Conservation (phyloP, 2,888 invertebrate species). For the Meandrusa payeni region DNA sequence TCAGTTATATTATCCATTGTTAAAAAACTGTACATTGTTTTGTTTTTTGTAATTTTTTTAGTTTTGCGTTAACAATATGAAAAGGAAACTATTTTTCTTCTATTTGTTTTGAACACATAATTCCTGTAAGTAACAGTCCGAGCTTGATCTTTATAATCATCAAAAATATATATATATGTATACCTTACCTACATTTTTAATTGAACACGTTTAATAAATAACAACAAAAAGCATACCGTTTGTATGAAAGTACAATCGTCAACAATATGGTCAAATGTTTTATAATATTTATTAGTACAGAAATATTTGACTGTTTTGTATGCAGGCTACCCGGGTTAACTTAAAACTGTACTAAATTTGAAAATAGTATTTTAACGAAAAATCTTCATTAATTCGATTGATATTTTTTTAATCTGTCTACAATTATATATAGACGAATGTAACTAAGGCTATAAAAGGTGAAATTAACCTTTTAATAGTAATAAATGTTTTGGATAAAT, state of each 20-base stretch:
- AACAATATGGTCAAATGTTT: conserved; percentile 10
- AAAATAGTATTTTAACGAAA: no score
- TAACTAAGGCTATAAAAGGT: no score
- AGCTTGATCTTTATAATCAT: conserved; percentile 42
- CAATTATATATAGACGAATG: no score
- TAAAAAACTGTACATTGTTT: conserved; percentile 21
- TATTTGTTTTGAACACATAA: conserved; percentile 66
- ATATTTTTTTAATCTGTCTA: no score
- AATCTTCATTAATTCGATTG: no score
- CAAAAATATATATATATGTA: not conserved
- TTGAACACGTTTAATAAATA: not conserved
- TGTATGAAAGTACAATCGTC: conserved; percentile 4
- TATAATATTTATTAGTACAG: no score
- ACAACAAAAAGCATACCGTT: conserved; percentile 10
- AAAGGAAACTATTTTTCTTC: conserved; percentile 37
- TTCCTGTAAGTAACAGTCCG: conserved; percentile 46
- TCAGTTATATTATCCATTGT: conserved; percentile 10
- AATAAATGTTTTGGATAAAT: no score
- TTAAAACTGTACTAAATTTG: no score
- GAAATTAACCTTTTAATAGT: no score
- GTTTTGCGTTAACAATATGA: conserved; percentile 50
- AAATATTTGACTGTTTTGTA: no score
- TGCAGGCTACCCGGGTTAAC: no score
- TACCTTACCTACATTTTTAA: not conserved
- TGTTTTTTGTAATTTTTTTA: conserved; percentile 37